Evolutionary conservation across 2,888 invertebrate genomes (phyloP).

Genomic region (Napeogenes inachia): DNA sequence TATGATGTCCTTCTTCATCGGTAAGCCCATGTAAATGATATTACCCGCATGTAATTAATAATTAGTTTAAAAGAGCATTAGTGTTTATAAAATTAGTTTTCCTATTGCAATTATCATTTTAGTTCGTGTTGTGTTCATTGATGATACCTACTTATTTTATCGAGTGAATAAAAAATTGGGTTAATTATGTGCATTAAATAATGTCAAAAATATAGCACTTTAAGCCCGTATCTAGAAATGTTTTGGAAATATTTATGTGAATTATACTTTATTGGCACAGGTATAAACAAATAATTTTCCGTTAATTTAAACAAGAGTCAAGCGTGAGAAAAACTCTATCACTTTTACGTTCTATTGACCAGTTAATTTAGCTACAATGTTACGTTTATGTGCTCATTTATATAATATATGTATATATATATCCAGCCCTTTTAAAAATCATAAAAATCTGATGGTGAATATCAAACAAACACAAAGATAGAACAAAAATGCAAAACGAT

Average conservation of each 20-base stretch:
- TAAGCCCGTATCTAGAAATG: background rate
- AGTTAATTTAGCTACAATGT: no score
- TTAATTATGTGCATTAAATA: background rate
- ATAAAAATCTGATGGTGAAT: no score
- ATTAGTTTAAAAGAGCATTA: conserved; percentile 9
- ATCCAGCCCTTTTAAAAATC: no score
- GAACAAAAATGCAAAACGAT: no score
- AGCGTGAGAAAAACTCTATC: no score
- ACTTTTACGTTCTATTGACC: no score
- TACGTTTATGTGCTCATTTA: no score
- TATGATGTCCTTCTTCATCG: conserved; percentile 26
- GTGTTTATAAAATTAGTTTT: conserved; percentile 12
- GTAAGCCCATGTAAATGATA: conserved; percentile 18
- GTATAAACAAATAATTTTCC: background rate
- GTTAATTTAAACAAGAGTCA: background rate
- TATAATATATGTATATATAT: no score
- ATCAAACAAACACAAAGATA: no score
- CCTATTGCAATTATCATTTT: conserved; percentile 10
- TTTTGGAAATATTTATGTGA: background rate
- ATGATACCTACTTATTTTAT: background rate
- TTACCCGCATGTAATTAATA: conserved; percentile 8
- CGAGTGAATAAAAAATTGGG: background rate
- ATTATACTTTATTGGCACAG: conserved; percentile 1
- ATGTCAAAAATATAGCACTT: background rate
- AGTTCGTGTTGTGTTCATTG: background rate